Evolutionary conservation across 2,888 invertebrate species (phyloP).

Genomic region (Eremobia ochroleuca): DNA sequence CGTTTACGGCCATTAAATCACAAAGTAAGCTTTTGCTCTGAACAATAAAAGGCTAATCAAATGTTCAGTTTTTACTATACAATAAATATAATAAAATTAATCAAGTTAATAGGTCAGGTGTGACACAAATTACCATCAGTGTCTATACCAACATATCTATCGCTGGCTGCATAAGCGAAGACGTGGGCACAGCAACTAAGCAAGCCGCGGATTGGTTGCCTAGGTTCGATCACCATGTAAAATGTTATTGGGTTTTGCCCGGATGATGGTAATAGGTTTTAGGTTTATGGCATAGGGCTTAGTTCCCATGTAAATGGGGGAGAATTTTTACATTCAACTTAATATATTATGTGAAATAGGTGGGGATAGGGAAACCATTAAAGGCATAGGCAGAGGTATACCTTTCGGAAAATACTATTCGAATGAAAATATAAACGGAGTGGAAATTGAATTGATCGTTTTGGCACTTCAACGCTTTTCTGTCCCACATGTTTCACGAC

Average conservation of each 20-base stretch:
- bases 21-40: constrained; percentile 13
- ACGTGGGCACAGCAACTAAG: no score
- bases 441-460: not conserved
- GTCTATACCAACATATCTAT: not conserved
- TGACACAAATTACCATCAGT: not conserved
- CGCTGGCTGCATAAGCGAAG: no score
- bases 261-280: no score
- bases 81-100: not conserved
- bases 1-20: constrained; percentile 7
- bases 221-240: no score
- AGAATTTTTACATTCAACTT: no score
- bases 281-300: no score
- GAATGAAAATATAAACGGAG: constrained; percentile 11
- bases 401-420: not conserved
- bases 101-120: not conserved
- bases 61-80: not conserved
- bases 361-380: not conserved
- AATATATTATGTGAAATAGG: not conserved
- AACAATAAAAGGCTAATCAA: constrained; percentile 26
- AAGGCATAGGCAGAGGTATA: not conserved
- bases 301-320: no score
- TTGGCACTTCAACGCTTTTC: constrained; percentile 8
- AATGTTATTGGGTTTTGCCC: no score
- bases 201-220: no score
- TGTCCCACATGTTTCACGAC: constrained; percentile 15